phyloP scores from a whole-genome alignment of 2,888 invertebrate species.

The Dichetophora obliterata region DNA sequence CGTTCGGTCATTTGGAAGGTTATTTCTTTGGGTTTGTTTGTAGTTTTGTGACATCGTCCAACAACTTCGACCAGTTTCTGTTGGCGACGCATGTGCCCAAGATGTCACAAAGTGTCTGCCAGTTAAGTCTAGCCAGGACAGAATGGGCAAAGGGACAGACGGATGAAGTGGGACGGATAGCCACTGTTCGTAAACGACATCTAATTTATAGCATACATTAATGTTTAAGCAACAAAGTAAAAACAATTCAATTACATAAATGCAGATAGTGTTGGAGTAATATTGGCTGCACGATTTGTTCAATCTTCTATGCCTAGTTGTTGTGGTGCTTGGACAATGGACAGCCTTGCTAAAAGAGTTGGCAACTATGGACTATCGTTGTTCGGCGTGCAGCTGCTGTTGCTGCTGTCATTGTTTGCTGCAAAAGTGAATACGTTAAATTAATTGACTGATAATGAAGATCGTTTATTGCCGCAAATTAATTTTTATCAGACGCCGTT shows the following conservation, averaged over 20 bases:
- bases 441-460: slow-evolving; percentile 35
- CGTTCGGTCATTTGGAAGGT: slow-evolving; percentile 9
- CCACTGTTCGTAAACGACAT: slow-evolving; percentile 52
- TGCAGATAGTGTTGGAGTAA: slow-evolving; percentile 47
- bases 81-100: slow-evolving; percentile 22
- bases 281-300: slow-evolving; percentile 22
- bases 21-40: slow-evolving; percentile 37
- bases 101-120: slow-evolving; percentile 32
- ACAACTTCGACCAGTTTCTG: background rate
- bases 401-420: background rate
- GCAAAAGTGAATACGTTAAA: slow-evolving; percentile 20
- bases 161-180: background rate
- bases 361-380: too few relatives aligned
- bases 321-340: background rate
- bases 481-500: slow-evolving; percentile 2
- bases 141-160: background rate
- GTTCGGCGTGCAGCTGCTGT: background rate
- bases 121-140: background rate
- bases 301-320: slow-evolving; percentile 15
- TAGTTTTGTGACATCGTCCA: slow-evolving; percentile 32
- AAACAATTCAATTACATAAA: slow-evolving; percentile 65
- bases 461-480: slow-evolving; percentile 11
- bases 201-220: slow-evolving; percentile 63
- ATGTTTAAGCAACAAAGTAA: slow-evolving; percentile 61
- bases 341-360: background rate